Base-by-base conservation (phyloP, 2,888 invertebrate species). In the Sussaba pulchella region DNA sequence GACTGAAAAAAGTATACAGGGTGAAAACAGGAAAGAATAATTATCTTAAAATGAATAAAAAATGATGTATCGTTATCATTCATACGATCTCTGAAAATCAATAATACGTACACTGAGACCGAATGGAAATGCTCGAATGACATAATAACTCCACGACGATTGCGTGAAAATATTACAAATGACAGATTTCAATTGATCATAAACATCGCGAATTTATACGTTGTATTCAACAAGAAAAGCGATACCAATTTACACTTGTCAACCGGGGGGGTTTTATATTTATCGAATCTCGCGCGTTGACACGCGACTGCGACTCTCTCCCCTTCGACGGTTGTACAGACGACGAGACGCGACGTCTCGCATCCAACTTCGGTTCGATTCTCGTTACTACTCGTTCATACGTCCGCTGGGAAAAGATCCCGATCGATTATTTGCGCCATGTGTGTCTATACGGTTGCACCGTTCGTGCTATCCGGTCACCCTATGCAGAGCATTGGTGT, bases 341-440 rank as follows among this genome's bases (percentile, higher is more conserved):
- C 31, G 76, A 70, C 66, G 63, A 73, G 64, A 64, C 52, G 61
- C 59, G 31, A 52, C 64, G 54, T 66, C 43, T 43, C 75, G 50
- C 70, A 50, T 71, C 75, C 17, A 75, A 71, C 74, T 71, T 64
- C 64, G 47, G 31, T 31, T 57, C 66, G 64, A 41, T 39, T 74
- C 63, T 71, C 74, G 75, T 69, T 74, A 70, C 74, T 66, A 61
- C 70, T 67, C 69, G 70, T 73, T 78, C 4, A 63, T 77, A 74
- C 78, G 73, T 82, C 72, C 76, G 41, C 63, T 63, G 69, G 75
- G 78, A 78, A 78, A 83, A 78, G 69, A 81, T 79, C 70, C 59
- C 70, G 75, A 78, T 74, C 70, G 72, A 83, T 83, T 67, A 47
- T 73, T 43, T 61, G 76, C 41, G 36, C 52, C 52, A 63, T 70